Evolutionary conservation across 2,113 vertebrate species (phyloP).

Genomic region (Phainopepla nitens): DNA sequence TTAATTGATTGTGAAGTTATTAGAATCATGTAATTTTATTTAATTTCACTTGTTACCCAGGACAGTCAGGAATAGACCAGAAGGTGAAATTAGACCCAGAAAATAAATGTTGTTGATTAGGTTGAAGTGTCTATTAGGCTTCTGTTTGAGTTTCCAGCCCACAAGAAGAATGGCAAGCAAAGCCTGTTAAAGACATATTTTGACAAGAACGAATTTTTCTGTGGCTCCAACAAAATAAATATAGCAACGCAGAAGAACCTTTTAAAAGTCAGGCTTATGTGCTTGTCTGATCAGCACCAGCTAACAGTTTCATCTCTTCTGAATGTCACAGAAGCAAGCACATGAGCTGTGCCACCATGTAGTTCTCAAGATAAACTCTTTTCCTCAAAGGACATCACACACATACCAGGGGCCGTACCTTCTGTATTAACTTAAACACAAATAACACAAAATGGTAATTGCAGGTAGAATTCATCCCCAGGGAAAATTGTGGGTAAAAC

Average conservation of each 20-base stretch:
- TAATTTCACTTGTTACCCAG: background rate
- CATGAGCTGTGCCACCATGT: background rate
- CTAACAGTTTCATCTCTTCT: conserved; percentile 23
- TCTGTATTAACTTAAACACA: background rate
- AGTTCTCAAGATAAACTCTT: background rate
- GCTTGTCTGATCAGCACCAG: conserved; percentile 10
- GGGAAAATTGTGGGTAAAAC: background rate
- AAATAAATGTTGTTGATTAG: background rate
- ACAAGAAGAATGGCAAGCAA: background rate
- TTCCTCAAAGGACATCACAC: background rate
- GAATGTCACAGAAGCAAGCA: conserved; percentile 18
- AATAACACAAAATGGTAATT: background rate
- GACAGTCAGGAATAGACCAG: background rate
- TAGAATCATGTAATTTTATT: background rate
- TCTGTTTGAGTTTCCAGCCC: conserved; percentile 10
- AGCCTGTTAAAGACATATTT: conserved; percentile 40
- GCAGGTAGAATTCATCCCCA: background rate
- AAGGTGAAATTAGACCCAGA: background rate
- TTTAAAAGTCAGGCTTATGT: conserved; percentile 44
- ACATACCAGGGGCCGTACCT: background rate
- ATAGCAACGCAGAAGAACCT: conserved; percentile 1
- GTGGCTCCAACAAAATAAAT: conserved; percentile 28
- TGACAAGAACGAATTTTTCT: conserved; percentile 31
- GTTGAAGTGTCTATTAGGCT: conserved; percentile 7
- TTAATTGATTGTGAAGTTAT: background rate